Percentiles rank a stretch among this genome's conserved stretches.
Conservation (phyloP, 1,140 invertebrate genomes). For the Muscidifurax raptorellus region DNA sequence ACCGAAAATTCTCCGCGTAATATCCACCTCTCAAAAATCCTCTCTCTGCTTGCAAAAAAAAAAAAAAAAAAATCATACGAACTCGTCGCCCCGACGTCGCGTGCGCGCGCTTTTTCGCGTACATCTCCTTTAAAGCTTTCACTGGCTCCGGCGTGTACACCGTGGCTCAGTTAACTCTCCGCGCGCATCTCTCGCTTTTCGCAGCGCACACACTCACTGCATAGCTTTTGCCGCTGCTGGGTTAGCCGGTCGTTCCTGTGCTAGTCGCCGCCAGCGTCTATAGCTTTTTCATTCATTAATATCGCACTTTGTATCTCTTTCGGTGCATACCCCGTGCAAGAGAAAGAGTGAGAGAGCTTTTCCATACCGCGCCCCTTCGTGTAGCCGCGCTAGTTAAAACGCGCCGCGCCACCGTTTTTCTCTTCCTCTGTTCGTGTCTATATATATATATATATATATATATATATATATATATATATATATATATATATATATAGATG, state of each 20-base stretch:
- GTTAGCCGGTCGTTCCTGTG: conserved; percentile 46
- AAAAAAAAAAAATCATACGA: background rate
- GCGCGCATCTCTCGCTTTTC: background rate
- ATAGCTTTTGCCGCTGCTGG: conserved; percentile 5
- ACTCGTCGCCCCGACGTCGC: background rate
- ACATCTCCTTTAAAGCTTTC: conserved; percentile 46
- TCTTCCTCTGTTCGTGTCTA: background rate
- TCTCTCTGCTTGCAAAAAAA: no score
- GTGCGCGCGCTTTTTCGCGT: background rate
- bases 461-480: no score
- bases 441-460: no score
- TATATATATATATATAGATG: no score
- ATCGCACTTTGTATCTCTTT: conserved; percentile 51
- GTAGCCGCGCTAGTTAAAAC: background rate
- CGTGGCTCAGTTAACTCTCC: background rate
- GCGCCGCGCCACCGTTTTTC: background rate
- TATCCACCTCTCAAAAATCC: background rate
- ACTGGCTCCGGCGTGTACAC: background rate
- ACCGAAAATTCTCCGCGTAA: background rate
- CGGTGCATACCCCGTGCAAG: background rate
- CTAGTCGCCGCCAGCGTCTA: background rate
- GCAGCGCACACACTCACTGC: background rate
- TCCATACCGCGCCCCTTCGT: background rate
- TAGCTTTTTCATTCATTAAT: conserved; percentile 46
- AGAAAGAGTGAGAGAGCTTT: background rate